phyloP scores from a whole-genome alignment of 2,888 invertebrate species.

The Trachelus stipa region DNA sequence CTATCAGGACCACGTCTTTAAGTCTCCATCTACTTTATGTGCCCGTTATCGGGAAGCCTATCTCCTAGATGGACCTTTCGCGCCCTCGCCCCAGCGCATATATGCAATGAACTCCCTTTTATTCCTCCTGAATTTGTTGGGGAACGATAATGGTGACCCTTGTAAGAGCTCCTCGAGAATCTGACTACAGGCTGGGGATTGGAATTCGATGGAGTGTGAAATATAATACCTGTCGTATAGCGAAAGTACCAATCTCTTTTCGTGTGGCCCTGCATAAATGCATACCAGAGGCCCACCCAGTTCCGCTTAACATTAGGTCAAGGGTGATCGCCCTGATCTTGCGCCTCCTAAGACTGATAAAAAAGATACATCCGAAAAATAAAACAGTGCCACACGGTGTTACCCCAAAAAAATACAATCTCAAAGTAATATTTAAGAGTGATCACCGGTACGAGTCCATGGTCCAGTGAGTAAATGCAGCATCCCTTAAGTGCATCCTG shows the following conservation, averaged over 20 bases:
- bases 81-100: slow-evolving; percentile 37
- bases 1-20: slow-evolving; percentile 34
- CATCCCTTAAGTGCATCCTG: not conserved
- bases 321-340: not conserved
- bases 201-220: slow-evolving; percentile 40
- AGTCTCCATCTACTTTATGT: slow-evolving; percentile 42
- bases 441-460: not conserved
- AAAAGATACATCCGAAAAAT: not conserved
- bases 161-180: slow-evolving; percentile 31
- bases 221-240: slow-evolving; percentile 32
- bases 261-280: not conserved
- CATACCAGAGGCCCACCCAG: not conserved
- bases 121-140: slow-evolving; percentile 47
- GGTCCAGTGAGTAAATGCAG: not conserved
- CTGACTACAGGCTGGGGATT: slow-evolving; percentile 29
- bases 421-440: not conserved
- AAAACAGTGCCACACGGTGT: not conserved
- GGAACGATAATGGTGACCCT: slow-evolving; percentile 46
- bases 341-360: not conserved
- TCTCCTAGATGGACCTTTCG: slow-evolving; percentile 44
- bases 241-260: slow-evolving; percentile 25
- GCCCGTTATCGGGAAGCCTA: slow-evolving; percentile 42
- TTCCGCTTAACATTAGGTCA: not conserved
- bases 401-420: not conserved
- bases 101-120: slow-evolving; percentile 43